Evolutionary conservation across 2,797 vertebrate genomes (phyloP).

Genomic region (Hyperoplus immaculatus): DNA sequence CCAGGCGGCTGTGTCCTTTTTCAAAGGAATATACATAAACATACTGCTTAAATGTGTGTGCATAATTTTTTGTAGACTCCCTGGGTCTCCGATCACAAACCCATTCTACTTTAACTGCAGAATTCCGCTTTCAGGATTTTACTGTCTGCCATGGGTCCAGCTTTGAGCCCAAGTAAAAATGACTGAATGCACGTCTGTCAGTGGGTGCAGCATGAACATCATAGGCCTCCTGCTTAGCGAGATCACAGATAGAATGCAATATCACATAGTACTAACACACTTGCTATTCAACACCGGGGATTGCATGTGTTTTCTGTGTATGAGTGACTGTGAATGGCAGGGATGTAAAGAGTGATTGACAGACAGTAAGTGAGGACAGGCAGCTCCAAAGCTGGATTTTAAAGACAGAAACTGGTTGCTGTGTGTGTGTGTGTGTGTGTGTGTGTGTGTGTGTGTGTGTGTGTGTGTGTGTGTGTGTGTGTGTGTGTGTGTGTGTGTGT

Average conservation of each 20-base stretch:
- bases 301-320: slow-evolving; percentile 4
- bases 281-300: slow-evolving; percentile 9
- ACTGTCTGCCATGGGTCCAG: not conserved
- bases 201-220: not conserved
- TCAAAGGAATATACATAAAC: not conserved
- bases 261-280: slow-evolving; percentile 11
- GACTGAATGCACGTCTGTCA: not conserved
- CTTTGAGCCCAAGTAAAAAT: not conserved
- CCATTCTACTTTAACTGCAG: not conserved
- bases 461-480: too few relatives aligned
- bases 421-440: not conserved
- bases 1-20: not conserved
- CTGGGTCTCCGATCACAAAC: not conserved
- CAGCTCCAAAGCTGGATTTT: slow-evolving; percentile 50
- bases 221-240: not conserved
- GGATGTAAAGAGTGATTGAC: slow-evolving; percentile 35
- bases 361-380: slow-evolving; percentile 18
- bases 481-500: not conserved
- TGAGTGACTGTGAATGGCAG: slow-evolving; percentile 8
- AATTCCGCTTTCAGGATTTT: not conserved
- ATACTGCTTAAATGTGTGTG: not conserved
- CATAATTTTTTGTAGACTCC: not conserved
- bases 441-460: not conserved
- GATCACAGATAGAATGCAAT: not conserved
- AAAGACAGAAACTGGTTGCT: slow-evolving; percentile 19